phyloP scores from a whole-genome alignment of 1,140 invertebrate genomes.

The Drosophila burlai region DNA sequence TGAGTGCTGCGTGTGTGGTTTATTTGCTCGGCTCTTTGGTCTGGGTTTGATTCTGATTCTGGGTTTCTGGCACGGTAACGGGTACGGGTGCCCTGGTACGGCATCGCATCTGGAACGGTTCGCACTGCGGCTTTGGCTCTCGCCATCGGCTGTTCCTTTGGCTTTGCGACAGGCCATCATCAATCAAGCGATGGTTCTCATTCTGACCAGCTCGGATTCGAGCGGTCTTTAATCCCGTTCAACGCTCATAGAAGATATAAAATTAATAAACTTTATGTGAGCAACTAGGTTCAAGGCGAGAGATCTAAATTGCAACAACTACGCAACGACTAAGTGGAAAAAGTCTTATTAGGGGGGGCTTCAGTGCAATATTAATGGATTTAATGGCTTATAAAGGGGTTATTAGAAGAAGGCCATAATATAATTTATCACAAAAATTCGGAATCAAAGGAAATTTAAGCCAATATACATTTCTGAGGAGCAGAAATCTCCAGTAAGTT shows the following conservation, averaged over 20 bases:
- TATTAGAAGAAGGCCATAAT: neutral
- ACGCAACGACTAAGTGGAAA: conserved; percentile 66
- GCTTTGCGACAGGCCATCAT: conserved; percentile 46
- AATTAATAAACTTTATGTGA: conserved; percentile 81
- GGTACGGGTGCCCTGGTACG: conserved; percentile 8
- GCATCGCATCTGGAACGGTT: conserved; percentile 52
- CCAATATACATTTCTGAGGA: neutral
- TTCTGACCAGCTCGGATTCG: conserved; percentile 26
- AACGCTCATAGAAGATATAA: conserved; percentile 81
- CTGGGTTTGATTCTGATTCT: conserved; percentile 34
- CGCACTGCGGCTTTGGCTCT: conserved; percentile 44
- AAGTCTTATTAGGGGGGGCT: conserved; percentile 8
- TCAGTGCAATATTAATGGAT: neutral
- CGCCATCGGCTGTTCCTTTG: conserved; percentile 16
- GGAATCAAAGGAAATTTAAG: neutral
- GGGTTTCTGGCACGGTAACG: conserved; percentile 33
- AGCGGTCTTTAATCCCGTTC: conserved; percentile 45
- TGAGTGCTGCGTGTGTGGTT: conserved; percentile 66
- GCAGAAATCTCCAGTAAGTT: neutral
- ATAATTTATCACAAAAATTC: neutral
- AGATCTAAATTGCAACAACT: conserved; percentile 72
- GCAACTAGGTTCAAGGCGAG: conserved; percentile 72
- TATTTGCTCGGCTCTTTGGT: conserved; percentile 65
- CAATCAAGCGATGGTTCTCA: conserved; percentile 53
- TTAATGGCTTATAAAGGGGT: neutral